Base-by-base conservation (phyloP, 1,140 invertebrate species). In the Lucilia sericata region DNA sequence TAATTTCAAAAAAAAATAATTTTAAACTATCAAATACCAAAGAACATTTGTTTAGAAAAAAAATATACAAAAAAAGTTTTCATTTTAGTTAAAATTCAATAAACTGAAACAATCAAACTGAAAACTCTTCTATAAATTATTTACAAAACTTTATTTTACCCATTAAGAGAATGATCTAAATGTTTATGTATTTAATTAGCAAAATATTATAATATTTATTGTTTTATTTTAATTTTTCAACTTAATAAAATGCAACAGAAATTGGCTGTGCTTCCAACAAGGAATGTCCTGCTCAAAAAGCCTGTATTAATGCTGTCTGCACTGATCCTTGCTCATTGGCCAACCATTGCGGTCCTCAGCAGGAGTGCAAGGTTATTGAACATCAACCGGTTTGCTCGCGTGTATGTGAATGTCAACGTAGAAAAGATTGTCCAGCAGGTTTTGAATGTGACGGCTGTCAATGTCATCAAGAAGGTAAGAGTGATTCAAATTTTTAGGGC, bases 321-420 rank as follows among this genome's bases (percentile, higher is more conserved):
- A 91, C 91, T 55, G 94, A 96, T 91, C 95, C 95, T 17, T 96
- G 95, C 87, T 25, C 93, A 96, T 97, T 96, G 87, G 92, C 93
- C 74, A 95, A 94, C 75, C 94, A 95, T 8, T 96, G 95, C 87
- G 95, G 95, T 70, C 90, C 93, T 74, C 93, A 94, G 86, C 94
- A 95, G 5, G 87, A 92, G n/a, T 96, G 95, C 88, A 93, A 91
- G 78, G 95, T 96, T 74, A 92, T 94, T 19, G 95, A 95, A 87
- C 95, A 96, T 88, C 92, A 93, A 49, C 93, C 95, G 3, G 92
- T 94, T 82, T 96, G 95, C 90, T 93, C 92, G 85, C 94, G 94
- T 93, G 94, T 94, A 75, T 95, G 94, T 87, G 93, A 94, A 88
- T 95, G 94, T 89, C 93, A 94, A 91, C 92, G 92, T 82, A 90